Percentiles rank a stretch among this genome's conserved stretches.
Conservation (phyloP, 2,888 invertebrate genomes). For the Mesodorylaimus sp. region DNA sequence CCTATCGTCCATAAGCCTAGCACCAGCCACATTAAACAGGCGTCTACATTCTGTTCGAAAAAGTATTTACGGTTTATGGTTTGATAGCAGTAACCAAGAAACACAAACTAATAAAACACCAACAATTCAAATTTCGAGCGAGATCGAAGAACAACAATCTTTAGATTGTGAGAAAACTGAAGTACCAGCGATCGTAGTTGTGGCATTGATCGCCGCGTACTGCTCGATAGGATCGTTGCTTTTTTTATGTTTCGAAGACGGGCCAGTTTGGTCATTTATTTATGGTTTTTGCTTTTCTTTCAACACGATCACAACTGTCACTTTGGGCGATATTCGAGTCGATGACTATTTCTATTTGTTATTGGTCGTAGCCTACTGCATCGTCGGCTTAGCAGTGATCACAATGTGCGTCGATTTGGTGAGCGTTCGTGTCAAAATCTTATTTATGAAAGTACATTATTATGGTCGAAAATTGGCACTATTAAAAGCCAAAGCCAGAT, state of each 20-base stretch:
- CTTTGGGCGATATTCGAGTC: conserved; percentile 27
- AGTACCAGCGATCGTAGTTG: conserved; percentile 28
- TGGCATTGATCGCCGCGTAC: conserved; percentile 28
- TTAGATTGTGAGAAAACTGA: no score
- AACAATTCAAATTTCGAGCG: no score
- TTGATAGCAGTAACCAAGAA: background rate
- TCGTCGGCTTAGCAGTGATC: conserved; percentile 29
- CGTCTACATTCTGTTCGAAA: no score
- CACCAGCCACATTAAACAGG: no score
- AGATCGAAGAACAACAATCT: no score
- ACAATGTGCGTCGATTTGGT: conserved; percentile 29
- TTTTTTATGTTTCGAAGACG: conserved; percentile 10
- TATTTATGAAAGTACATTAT: conserved; percentile 29
- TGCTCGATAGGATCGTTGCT: conserved; percentile 11
- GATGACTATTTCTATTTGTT: conserved; percentile 10
- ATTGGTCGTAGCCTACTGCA: conserved; percentile 26
- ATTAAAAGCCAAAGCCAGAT: no score
- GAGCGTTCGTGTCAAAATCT: conserved; percentile 26
- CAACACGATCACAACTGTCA: conserved; percentile 30
- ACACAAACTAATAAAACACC: no score
- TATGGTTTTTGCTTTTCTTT: conserved; percentile 30
- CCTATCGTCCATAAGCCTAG: background rate
- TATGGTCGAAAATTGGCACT: conserved; percentile 26
- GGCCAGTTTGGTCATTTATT: conserved; percentile 24
- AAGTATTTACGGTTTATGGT: background rate